These are phyloP conservation scores for Ellobius talpinus DNA, from an alignment of 2,113 vertebrate species.

Conservation along the genomic window DNA sequence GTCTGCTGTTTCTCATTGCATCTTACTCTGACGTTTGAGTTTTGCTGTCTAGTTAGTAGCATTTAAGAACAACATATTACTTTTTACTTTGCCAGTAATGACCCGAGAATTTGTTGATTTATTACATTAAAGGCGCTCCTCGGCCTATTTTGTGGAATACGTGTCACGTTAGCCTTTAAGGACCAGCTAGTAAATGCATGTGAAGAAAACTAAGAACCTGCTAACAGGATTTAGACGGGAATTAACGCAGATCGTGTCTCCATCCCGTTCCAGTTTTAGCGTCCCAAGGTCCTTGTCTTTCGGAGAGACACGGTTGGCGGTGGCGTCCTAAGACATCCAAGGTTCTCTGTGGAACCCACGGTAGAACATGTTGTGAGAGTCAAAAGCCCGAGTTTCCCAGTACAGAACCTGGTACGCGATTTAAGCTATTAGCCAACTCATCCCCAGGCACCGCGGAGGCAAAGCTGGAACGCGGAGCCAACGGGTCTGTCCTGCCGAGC, in stretches of 20 bases:
- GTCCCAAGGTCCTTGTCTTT: background rate
- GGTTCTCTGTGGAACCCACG: background rate
- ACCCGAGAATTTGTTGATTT: constrained; percentile 29
- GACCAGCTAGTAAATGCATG: background rate
- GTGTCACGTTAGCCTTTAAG: background rate
- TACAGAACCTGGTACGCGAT: background rate
- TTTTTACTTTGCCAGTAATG: background rate
- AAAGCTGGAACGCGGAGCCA: background rate
- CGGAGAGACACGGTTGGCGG: background rate
- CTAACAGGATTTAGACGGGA: constrained; percentile 58
- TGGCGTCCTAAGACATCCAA: background rate
- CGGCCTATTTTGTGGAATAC: background rate
- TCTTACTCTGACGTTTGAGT: background rate
- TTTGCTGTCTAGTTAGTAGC: constrained; percentile 7
- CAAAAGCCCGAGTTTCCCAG: background rate
- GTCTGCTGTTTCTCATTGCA: background rate
- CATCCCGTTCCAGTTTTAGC: constrained; percentile 28
- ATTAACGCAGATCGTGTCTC: background rate
- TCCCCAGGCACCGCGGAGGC: background rate
- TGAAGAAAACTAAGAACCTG: constrained; percentile 54
- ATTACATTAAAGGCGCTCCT: background rate
- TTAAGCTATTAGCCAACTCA: background rate
- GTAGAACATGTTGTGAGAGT: background rate
- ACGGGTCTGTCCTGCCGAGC: constrained; percentile 65
- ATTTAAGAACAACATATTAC: background rate